These are phyloP conservation scores for Cecidostiba fungosa DNA, from an alignment of 2,888 invertebrate species.

Conservation along the genomic window DNA sequence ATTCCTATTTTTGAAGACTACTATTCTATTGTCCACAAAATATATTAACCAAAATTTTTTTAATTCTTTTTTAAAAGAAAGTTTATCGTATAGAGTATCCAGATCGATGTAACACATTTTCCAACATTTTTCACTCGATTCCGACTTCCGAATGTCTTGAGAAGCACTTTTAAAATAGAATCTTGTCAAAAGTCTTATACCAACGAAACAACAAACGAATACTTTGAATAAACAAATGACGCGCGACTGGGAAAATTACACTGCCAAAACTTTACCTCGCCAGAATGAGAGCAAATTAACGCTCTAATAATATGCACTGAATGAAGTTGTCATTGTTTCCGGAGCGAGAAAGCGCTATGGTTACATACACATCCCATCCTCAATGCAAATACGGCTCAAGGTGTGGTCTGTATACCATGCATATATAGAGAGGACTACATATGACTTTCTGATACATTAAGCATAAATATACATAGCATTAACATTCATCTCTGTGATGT, in stretches of 20 bases:
- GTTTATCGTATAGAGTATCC: too few relatives aligned
- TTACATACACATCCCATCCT: neutral
- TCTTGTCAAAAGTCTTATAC: too few relatives aligned
- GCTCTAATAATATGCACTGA: neutral
- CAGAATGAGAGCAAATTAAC: neutral
- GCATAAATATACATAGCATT: constrained; percentile 7
- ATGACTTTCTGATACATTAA: constrained; percentile 4
- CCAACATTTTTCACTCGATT: too few relatives aligned
- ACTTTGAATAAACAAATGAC: neutral
- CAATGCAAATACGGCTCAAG: constrained; percentile 7
- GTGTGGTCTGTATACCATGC: constrained; percentile 15
- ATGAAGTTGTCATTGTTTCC: neutral
- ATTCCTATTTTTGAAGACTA: too few relatives aligned
- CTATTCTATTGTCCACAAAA: too few relatives aligned
- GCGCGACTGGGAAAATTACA: neutral
- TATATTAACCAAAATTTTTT: too few relatives aligned
- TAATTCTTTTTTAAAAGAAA: too few relatives aligned
- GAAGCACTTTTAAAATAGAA: too few relatives aligned
- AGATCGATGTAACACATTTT: too few relatives aligned
- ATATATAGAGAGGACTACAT: neutral
- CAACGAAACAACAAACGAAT: neutral
- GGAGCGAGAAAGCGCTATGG: neutral
- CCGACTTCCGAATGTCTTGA: too few relatives aligned
- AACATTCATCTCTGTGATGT: neutral
- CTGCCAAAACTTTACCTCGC: neutral